phyloP scores from a whole-genome alignment of 2,888 invertebrate genomes.

The Coelopa pilipes region DNA sequence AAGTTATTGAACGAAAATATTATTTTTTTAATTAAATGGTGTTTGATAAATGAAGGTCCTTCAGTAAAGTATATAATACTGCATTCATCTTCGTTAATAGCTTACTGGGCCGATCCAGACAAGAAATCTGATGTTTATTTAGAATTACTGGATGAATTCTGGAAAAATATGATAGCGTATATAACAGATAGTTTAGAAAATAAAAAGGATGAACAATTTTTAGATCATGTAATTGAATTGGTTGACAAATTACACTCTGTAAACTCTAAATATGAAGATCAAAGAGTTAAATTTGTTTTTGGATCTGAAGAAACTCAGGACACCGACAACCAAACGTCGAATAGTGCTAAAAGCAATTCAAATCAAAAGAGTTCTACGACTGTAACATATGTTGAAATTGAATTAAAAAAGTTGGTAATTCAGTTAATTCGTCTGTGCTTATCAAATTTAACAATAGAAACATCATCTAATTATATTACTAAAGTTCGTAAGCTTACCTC shows the following conservation, averaged over 20 bases:
- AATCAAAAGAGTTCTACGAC: not conserved
- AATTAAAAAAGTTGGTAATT: slow-evolving; percentile 57
- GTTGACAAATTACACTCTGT: slow-evolving; percentile 58
- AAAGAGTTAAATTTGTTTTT: slow-evolving; percentile 71
- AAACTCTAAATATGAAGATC: slow-evolving; percentile 66
- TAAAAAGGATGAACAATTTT: slow-evolving; percentile 48
- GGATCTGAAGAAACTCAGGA: not conserved
- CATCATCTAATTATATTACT: slow-evolving; percentile 68
- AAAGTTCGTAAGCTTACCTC: slow-evolving; percentile 70
- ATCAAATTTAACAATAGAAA: slow-evolving; percentile 68
- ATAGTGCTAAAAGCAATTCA: slow-evolving; percentile 52
- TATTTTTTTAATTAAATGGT: slow-evolving; percentile 54
- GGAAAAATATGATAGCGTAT: slow-evolving; percentile 56
- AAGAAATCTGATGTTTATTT: slow-evolving; percentile 54
- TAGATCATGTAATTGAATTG: slow-evolving; percentile 68
- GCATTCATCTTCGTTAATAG: slow-evolving; percentile 68
- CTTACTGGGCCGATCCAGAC: slow-evolving; percentile 70
- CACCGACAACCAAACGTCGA: slow-evolving; percentile 38
- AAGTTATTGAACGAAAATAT: slow-evolving; percentile 55
- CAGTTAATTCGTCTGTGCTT: slow-evolving; percentile 68
- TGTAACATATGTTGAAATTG: slow-evolving; percentile 43
- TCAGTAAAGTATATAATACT: slow-evolving; percentile 68
- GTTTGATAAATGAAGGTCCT: slow-evolving; percentile 63
- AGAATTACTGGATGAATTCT: slow-evolving; percentile 56
- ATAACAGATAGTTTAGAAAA: slow-evolving; percentile 51